Conservation (phyloP, 2,888 invertebrate genomes). For the Morpho achilles region DNA sequence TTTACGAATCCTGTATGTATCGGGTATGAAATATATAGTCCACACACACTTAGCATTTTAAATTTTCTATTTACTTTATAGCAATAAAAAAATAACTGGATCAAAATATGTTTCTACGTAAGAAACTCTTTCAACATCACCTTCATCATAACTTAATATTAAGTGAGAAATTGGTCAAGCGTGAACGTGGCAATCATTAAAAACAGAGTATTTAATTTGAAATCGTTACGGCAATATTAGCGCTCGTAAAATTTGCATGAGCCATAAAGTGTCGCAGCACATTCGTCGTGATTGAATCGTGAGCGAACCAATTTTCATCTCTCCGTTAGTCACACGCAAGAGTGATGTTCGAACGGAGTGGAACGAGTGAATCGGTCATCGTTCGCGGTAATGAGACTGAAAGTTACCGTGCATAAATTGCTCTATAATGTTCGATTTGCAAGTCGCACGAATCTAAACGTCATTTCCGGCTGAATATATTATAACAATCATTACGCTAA, state of each 20-base stretch:
- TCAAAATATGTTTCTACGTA: no score
- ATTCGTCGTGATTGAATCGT: conserved; percentile 5
- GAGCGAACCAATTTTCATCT: conserved; percentile 3
- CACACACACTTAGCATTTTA: no score
- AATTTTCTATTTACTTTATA: no score
- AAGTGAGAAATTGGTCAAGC: no score
- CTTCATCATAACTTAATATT: no score
- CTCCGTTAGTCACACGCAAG: conserved; percentile 1
- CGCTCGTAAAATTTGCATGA: conserved; percentile 7
- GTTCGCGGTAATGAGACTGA: conserved; percentile 41
- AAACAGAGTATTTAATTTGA: neutral
- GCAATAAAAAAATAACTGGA: no score
- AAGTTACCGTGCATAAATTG: conserved; percentile 52
- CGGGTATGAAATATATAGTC: no score
- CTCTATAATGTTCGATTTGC: conserved; percentile 48
- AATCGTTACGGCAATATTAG: conserved; percentile 4
- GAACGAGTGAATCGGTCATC: conserved; percentile 11
- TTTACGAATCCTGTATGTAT: no score
- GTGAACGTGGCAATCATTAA: no score
- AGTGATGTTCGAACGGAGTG: conserved; percentile 4
- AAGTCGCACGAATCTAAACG: conserved; percentile 42
- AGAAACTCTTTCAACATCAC: no score
- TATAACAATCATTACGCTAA: conserved; percentile 19
- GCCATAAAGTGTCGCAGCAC: conserved; percentile 10
- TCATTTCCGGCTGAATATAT: conserved; percentile 33